Evolutionary conservation across 2,113 vertebrate species (phyloP).

Genomic region (Fulmarus glacialis): DNA sequence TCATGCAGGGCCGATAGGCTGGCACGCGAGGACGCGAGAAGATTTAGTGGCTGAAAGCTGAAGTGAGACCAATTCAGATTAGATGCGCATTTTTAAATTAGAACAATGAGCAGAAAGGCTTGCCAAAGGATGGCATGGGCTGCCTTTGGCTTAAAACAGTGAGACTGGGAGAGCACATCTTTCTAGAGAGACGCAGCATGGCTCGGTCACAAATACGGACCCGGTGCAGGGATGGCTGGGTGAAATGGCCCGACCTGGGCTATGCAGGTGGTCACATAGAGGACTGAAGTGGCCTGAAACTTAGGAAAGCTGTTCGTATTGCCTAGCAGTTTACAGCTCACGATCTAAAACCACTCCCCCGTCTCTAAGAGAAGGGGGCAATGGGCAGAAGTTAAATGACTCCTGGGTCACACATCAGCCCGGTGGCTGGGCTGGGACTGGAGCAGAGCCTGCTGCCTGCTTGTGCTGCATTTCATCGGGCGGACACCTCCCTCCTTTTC

Average conservation of each 20-base stretch:
- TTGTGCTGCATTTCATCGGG: background rate
- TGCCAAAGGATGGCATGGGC: background rate
- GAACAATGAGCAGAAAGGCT: background rate
- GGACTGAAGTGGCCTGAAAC: background rate
- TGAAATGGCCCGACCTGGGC: background rate
- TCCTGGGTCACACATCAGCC: background rate
- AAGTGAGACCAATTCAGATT: background rate
- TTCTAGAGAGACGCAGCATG: background rate
- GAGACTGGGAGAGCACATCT: background rate
- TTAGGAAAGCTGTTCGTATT: background rate
- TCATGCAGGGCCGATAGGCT: background rate
- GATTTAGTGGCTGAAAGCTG: background rate
- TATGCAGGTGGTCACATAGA: background rate
- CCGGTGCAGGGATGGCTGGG: background rate
- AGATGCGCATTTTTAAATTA: background rate
- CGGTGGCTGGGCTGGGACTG: background rate
- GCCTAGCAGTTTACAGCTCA: background rate
- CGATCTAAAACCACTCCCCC: fast-evolving
- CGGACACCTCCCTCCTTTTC: background rate
- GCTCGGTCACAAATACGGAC: fast-evolving
- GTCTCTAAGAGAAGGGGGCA: background rate
- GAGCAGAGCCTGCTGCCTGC: background rate
- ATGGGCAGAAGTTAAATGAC: background rate
- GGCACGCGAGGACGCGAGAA: fast-evolving
- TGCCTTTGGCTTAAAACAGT: background rate